Evolutionary conservation across 1,140 invertebrate species (phyloP).

Genomic region (Probaryconus sp.): DNA sequence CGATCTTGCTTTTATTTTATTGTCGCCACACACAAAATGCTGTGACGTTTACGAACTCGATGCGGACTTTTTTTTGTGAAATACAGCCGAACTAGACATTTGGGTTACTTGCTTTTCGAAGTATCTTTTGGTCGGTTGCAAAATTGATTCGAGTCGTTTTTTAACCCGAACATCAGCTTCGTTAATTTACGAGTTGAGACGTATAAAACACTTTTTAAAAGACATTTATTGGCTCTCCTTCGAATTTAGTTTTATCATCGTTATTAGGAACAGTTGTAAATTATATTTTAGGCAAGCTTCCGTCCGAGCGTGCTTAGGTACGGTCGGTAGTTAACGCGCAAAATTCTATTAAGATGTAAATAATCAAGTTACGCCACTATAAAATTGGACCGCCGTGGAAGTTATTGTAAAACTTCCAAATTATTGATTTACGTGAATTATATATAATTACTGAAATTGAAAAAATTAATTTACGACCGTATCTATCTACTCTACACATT

Average conservation of each 20-base stretch:
- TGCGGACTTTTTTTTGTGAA: constrained; percentile 32
- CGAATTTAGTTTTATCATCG: constrained; percentile 33
- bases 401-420: too few species aligned
- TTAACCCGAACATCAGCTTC: neutral
- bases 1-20: constrained; percentile 41
- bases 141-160: constrained; percentile 27
- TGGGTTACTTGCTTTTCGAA: constrained; percentile 14
- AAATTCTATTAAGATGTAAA: constrained; percentile 23
- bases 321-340: too few species aligned
- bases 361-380: neutral
- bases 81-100: constrained; percentile 38
- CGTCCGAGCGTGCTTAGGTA: neutral
- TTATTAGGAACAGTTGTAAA: constrained; percentile 29
- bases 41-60: constrained; percentile 48
- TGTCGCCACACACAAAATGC: constrained; percentile 31
- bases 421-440: too few species aligned
- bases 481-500: too few species aligned
- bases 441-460: too few species aligned
- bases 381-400: too few species aligned
- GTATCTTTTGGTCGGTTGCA: constrained; percentile 14
- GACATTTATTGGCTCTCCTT: constrained; percentile 25
- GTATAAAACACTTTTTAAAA: constrained; percentile 14
- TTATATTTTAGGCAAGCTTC: neutral
- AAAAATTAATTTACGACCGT: too few species aligned
- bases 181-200: constrained; percentile 26